These are phyloP conservation scores for Characodon lateralis DNA, from an alignment of 2,797 vertebrate genomes.

Conservation along the genomic window DNA sequence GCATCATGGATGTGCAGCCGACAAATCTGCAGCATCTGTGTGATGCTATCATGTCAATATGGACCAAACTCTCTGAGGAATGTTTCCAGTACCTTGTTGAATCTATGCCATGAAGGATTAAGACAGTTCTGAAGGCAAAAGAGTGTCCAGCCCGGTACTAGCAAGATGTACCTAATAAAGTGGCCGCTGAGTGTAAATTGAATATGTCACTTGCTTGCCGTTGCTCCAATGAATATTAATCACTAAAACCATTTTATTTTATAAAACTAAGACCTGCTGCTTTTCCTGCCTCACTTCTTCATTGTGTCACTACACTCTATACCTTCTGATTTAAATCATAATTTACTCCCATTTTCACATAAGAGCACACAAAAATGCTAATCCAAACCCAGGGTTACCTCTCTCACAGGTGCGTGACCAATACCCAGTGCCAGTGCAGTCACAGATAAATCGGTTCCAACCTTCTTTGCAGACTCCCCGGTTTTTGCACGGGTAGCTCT, in stretches of 20 bases:
- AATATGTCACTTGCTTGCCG: background rate
- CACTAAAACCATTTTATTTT: background rate
- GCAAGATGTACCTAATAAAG: no score
- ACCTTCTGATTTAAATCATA: background rate
- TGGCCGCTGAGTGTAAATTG: no score
- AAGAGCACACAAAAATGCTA: background rate
- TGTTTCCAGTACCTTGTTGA: no score
- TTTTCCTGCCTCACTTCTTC: background rate
- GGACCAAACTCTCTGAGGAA: no score
- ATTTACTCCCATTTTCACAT: background rate
- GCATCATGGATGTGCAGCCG: no score
- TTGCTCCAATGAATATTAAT: background rate
- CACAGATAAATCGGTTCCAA: constrained; percentile 99
- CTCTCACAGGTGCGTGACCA: constrained; percentile 97
- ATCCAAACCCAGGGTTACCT: constrained; percentile 77
- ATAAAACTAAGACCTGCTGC: background rate
- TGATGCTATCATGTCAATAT: no score
- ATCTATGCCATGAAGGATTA: no score
- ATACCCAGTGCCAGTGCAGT: constrained; percentile 95
- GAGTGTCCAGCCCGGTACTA: no score
- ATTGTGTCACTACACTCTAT: background rate
- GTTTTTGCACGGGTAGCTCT: constrained; percentile 96
- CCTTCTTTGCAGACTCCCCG: constrained; percentile 94
- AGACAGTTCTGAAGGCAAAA: no score
- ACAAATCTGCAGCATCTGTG: no score